Evolutionary conservation across 2,888 invertebrate species (phyloP).

Genomic region (Melikaiella ostensackeni): DNA sequence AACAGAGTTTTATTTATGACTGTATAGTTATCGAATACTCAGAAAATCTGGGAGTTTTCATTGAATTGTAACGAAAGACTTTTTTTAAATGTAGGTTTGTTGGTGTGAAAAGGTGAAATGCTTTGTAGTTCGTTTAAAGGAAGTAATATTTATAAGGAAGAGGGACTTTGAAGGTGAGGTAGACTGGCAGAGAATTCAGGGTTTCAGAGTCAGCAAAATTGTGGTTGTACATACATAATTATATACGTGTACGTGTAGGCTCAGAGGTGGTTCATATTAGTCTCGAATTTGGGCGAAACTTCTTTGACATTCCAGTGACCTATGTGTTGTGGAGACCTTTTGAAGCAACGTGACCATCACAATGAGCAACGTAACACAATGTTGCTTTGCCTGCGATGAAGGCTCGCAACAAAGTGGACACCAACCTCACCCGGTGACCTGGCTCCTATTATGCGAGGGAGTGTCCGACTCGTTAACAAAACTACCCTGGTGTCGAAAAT

Average conservation of each 20-base stretch:
- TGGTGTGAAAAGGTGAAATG: background rate
- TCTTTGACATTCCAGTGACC: constrained; percentile 26
- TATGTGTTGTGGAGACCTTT: constrained; percentile 29
- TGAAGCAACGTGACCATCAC: constrained; percentile 37
- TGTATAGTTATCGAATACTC: background rate
- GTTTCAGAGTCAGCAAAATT: background rate
- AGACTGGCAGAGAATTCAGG: background rate
- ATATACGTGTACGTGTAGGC: background rate
- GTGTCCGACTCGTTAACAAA: constrained; percentile 30
- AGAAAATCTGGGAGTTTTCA: background rate
- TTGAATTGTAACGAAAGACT: background rate
- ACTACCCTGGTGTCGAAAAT: constrained; percentile 24
- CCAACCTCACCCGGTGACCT: constrained; percentile 2
- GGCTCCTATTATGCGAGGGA: constrained; percentile 20
- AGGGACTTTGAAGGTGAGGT: background rate
- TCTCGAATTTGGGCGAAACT: constrained; percentile 29
- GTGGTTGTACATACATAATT: background rate
- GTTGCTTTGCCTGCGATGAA: constrained; percentile 18
- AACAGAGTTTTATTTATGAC: too few species aligned
- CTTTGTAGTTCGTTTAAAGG: background rate
- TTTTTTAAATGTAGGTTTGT: background rate
- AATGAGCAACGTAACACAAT: constrained; percentile 35
- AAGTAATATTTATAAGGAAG: background rate
- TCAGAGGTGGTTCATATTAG: constrained; percentile 10
- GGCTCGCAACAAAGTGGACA: constrained; percentile 31